These are phyloP conservation scores for Bombycilla garrulus DNA, from an alignment of 2,113 vertebrate genomes.

Conservation along the genomic window DNA sequence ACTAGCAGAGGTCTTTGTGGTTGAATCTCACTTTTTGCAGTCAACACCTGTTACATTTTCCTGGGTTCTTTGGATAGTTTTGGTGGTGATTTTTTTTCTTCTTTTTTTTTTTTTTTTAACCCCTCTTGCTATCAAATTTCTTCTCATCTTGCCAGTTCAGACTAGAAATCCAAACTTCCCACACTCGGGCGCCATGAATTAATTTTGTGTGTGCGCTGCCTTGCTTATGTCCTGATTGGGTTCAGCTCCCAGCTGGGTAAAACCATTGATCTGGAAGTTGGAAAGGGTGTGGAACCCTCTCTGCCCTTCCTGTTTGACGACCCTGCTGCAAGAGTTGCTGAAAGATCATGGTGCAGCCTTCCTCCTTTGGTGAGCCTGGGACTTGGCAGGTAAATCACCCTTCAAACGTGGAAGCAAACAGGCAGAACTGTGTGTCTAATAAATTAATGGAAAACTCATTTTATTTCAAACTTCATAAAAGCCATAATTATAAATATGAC, in stretches of 20 bases:
- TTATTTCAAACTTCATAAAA: conserved; percentile 49
- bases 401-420: not conserved
- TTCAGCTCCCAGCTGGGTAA: not conserved
- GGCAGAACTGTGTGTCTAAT: not conserved
- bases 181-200: not conserved
- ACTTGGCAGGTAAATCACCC: not conserved
- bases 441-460: conserved; percentile 25
- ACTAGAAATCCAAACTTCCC: not conserved
- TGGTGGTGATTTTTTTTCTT: not conserved
- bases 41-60: not conserved
- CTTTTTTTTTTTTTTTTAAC: not conserved
- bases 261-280: not conserved
- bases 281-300: not conserved
- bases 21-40: not conserved
- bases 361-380: accelerated
- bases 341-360: not conserved
- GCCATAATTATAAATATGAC: not conserved
- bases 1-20: not conserved
- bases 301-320: not conserved
- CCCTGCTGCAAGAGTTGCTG: not conserved
- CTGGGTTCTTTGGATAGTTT: not conserved
- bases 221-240: accelerated
- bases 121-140: not conserved
- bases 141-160: not conserved
- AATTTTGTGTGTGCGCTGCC: not conserved